These are phyloP conservation scores for Cynocephalus volans DNA, from an alignment of 2,113 vertebrate genomes.

Conservation along the genomic window DNA sequence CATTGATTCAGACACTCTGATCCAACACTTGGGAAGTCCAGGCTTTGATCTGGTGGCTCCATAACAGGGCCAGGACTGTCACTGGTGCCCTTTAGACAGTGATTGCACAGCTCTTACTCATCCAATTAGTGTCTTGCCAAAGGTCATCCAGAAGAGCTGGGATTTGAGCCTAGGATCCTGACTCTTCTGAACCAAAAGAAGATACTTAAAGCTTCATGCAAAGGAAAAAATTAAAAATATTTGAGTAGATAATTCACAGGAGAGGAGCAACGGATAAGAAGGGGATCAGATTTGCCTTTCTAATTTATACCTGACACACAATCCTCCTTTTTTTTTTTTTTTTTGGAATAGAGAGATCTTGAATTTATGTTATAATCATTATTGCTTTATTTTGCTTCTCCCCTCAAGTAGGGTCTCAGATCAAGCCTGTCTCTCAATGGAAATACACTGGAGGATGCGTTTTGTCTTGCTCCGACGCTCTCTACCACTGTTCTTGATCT, in stretches of 20 bases:
- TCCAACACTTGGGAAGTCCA: neutral
- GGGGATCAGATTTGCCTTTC: neutral
- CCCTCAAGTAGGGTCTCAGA: conserved; percentile 76
- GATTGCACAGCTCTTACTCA: neutral
- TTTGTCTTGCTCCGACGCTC: conserved; percentile 86
- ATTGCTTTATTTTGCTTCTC: conserved; percentile 58
- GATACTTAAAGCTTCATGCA: neutral
- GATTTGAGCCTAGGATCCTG: neutral
- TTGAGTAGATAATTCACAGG: neutral
- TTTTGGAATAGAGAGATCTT: conserved; percentile 10
- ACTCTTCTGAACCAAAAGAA: neutral
- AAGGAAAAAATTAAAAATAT: neutral
- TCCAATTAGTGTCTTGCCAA: neutral
- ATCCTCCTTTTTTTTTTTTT: neutral
- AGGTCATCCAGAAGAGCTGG: neutral
- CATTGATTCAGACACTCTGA: neutral
- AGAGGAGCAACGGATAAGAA: neutral
- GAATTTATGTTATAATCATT: conserved; percentile 34
- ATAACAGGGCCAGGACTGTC: neutral
- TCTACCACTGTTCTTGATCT: conserved; percentile 88
- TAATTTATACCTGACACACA: neutral
- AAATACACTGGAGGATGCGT: conserved; percentile 81
- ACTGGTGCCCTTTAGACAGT: neutral
- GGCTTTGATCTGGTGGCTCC: neutral
- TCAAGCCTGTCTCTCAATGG: conserved; percentile 84